These are phyloP conservation scores for Pipra filicauda DNA, from an alignment of 2,113 vertebrate species.

Conservation along the genomic window DNA sequence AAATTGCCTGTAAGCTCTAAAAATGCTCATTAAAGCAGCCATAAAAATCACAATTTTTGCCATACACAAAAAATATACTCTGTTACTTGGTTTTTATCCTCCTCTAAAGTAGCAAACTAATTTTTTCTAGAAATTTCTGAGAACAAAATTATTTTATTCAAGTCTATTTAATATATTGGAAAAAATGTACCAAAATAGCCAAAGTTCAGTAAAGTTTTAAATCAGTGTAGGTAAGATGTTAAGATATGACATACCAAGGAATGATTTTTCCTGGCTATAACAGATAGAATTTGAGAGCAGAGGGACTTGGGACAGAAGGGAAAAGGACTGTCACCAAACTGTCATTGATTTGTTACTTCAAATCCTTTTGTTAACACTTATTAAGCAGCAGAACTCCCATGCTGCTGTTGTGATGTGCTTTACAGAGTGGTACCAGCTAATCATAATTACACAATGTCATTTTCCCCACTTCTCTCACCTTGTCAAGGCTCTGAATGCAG, in stretches of 20 bases:
- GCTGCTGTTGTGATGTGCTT: not conserved
- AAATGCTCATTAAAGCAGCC: not conserved
- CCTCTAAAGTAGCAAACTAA: not conserved
- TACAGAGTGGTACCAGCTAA: not conserved
- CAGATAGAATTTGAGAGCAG: not conserved
- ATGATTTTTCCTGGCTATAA: not conserved
- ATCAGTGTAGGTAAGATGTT: not conserved
- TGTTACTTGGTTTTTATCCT: not conserved
- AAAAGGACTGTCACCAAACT: not conserved
- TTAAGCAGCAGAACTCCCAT: not conserved
- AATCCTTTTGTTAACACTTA: not conserved
- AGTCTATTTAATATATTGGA: not conserved
- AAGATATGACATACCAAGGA: not conserved
- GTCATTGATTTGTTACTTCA: not conserved
- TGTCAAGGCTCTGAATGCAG: not conserved
- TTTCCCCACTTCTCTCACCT: not conserved
- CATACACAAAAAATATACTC: not conserved
- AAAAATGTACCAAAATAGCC: not conserved
- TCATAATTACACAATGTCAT: not conserved
- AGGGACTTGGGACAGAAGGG: not conserved
- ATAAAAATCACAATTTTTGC: not conserved
- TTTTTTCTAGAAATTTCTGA: not conserved
- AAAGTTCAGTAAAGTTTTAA: not conserved
- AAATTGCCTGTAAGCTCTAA: not conserved
- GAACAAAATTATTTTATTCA: not conserved